Evolutionary conservation across 2,797 vertebrate species (phyloP).

Genomic region (Dryobates pubescens): DNA sequence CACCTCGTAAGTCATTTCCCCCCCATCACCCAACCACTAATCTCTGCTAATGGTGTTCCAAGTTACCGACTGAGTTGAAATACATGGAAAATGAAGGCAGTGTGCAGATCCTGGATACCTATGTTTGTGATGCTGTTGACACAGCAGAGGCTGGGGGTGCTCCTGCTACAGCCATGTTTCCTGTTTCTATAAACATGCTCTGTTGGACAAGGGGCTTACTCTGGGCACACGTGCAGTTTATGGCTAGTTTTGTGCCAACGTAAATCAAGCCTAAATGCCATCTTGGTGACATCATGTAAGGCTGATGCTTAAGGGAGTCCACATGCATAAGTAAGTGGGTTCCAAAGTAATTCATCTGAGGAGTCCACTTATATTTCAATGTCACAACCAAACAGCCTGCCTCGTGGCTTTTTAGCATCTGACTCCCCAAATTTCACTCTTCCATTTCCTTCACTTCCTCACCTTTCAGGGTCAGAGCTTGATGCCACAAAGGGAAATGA

Average conservation of each 20-base stretch:
- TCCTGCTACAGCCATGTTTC: constrained; percentile 61
- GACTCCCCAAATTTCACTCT: constrained; percentile 46
- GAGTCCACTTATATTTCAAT: constrained; percentile 58
- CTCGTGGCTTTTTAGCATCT: background rate
- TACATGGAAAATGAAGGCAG: constrained; percentile 42
- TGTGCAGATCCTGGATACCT: constrained; percentile 70
- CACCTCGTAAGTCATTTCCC: constrained; percentile 40
- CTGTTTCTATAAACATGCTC: constrained; percentile 71
- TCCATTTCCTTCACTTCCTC: constrained; percentile 66
- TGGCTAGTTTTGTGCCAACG: constrained; percentile 62
- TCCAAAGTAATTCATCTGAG: constrained; percentile 52
- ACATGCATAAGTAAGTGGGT: background rate
- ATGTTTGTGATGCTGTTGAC: constrained; percentile 71
- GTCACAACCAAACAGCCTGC: constrained; percentile 29
- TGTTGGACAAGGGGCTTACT: constrained; percentile 60
- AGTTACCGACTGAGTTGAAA: background rate
- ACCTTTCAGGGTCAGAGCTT: constrained; percentile 62
- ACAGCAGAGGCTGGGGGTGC: constrained; percentile 43
- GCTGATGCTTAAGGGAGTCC: constrained; percentile 19
- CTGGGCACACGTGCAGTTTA: constrained; percentile 67
- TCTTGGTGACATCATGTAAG: constrained; percentile 62
- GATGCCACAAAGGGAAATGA: constrained; percentile 58
- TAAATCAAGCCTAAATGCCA: constrained; percentile 73
- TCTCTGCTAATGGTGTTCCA: constrained; percentile 27
- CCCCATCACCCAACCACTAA: background rate